phyloP scores from a whole-genome alignment of 2,888 invertebrate genomes.

The Terebella lapidaria region DNA sequence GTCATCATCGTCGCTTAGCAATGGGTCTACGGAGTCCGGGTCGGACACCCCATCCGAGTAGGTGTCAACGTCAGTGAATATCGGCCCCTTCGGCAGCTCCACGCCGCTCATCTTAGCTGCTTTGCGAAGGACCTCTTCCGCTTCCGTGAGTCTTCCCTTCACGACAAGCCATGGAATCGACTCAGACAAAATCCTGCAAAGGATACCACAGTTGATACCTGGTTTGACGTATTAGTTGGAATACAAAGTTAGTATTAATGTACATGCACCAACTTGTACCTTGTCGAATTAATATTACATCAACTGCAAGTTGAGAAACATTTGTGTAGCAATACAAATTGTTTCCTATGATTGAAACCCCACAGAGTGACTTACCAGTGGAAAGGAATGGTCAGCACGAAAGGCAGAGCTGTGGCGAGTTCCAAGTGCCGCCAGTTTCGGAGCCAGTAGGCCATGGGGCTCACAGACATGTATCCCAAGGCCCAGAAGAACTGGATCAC shows the following conservation, averaged over 20 bases:
- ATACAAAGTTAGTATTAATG: no score
- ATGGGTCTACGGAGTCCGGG: no score
- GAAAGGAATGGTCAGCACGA: conserved; percentile 1
- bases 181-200: conserved; percentile 5
- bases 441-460: conserved; percentile 6
- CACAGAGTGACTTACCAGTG: conserved; percentile 14
- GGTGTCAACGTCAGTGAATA: no score
- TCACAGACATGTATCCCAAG: conserved; percentile 7
- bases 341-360: no score
- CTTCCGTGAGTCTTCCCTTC: conserved; percentile 2
- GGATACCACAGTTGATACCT: no score
- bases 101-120: conserved; percentile 3
- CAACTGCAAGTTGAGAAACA: no score
- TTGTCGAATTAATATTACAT: no score
- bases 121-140: conserved; percentile 3
- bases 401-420: not conserved
- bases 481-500: conserved; percentile 10
- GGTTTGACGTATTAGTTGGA: no score
- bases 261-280: no score
- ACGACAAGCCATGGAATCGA: conserved; percentile 6
- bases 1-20: no score
- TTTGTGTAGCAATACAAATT: no score
- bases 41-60: no score
- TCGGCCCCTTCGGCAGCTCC: not conserved
- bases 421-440: conserved; percentile 9